Base-by-base conservation (phyloP, 2,797 vertebrate species). In the Limnodromus scolopaceus region DNA sequence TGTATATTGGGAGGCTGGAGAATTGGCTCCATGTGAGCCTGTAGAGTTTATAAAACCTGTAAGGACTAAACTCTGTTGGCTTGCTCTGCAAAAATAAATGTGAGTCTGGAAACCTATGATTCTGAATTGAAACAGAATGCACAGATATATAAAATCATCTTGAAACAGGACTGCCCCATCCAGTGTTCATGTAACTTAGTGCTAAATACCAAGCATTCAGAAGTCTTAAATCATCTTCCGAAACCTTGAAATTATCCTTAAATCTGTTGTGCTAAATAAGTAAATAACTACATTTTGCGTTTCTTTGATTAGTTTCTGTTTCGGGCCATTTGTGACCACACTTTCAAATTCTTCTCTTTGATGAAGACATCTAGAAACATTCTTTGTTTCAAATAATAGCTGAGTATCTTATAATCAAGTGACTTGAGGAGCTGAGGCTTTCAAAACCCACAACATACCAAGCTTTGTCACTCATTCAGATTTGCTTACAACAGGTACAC, bases 1-100 rank as follows among this genome's bases (percentile, higher is more conserved):
- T 96, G 85, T 96, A 38, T 18, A 20, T 66, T 81, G 66, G 68
- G 81, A 92, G 51, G 41, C 58, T 84, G 39, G 58, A 91, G 87
- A 92, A 86, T 90, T 95, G 83, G 82, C 89, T 94, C 36, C 32
- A 58, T 84, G 66, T 19, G 13, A 92, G 65, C 30, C 61, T 54
- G 61, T n/a, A 60, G 61, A 75, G 58, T 95, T 95, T 90, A 92
- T 69, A 94, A 94, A 96, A 89, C 65, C 53, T 91, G 79, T 36
- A 86, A 88, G 49, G n/a, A 51, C 58, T 90, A 51, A 94, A 79
- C n/a, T 84, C 65, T 89, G 27, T 76, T 96, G 92, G 84, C 69
- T 95, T 89, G 45, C 87, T 12, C 61, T 82, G 65, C 0, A 0
- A 95, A 96, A 96, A 90, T 75, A 78, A 91, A 90, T 90, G 89